These are phyloP conservation scores for Uloborus plumipes DNA, from an alignment of 2,888 invertebrate genomes.

Conservation along the genomic window DNA sequence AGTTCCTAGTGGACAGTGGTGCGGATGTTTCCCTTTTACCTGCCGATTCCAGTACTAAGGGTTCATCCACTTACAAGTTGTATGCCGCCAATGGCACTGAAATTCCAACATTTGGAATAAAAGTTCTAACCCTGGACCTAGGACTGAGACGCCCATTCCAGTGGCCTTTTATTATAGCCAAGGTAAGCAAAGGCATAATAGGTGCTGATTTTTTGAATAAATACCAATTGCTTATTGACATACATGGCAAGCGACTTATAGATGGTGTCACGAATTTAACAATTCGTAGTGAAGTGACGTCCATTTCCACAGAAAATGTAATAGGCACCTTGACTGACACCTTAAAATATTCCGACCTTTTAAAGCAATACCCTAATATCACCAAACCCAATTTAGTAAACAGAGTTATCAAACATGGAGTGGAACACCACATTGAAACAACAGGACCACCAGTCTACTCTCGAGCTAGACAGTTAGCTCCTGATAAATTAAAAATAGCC, in stretches of 20 bases:
- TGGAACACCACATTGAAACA: background rate
- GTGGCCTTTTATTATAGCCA: slow-evolving; percentile 49
- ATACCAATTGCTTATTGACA: slow-evolving; percentile 27
- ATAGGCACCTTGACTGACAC: slow-evolving; percentile 17
- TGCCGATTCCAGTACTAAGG: background rate
- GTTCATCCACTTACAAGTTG: background rate
- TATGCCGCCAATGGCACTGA: slow-evolving; percentile 48
- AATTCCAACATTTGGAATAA: slow-evolving; percentile 30
- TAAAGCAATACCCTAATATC: slow-evolving; percentile 14
- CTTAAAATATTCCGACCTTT: slow-evolving; percentile 16
- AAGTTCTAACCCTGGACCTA: slow-evolving; percentile 39
- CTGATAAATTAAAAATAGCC: background rate
- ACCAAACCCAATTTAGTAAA: background rate
- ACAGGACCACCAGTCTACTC: slow-evolving; percentile 1
- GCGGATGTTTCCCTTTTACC: slow-evolving; percentile 28
- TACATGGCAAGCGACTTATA: slow-evolving; percentile 17
- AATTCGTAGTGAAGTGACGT: slow-evolving; percentile 21
- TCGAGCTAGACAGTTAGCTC: background rate
- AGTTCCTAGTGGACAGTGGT: slow-evolving; percentile 44
- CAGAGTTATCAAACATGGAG: background rate
- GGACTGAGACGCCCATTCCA: slow-evolving; percentile 37
- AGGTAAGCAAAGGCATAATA: slow-evolving; percentile 56
- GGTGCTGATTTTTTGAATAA: slow-evolving; percentile 61
- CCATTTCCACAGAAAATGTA: slow-evolving; percentile 2
- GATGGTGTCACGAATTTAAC: slow-evolving; percentile 17